A percentile compares a stretch with the other conserved stretches of the same genome.
Conservation (phyloP, 1,140 invertebrate genomes). For the Psilanteris sp. region DNA sequence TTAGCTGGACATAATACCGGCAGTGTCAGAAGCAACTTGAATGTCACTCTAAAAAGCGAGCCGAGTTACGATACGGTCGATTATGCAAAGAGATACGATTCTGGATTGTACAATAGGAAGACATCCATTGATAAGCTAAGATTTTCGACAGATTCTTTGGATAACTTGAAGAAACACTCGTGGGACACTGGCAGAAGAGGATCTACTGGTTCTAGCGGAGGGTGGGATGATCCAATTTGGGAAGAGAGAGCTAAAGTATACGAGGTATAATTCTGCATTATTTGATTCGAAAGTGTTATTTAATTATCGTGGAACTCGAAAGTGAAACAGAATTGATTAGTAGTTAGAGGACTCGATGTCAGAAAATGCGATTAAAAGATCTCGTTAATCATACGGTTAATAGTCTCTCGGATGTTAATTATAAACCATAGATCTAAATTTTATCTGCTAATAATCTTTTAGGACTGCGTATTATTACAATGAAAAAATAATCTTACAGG, state of each 20-base stretch:
- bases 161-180: constrained; percentile 83
- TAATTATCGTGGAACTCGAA: neutral
- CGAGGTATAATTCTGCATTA: constrained; percentile 59
- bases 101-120: constrained; percentile 70
- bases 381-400: too few relatives aligned
- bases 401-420: too few relatives aligned
- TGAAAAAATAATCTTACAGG: too few relatives aligned
- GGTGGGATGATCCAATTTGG: constrained; percentile 82
- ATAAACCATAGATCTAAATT: too few relatives aligned
- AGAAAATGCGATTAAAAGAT: too few relatives aligned
- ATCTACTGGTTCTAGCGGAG: constrained; percentile 81
- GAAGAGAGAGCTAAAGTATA: constrained; percentile 73
- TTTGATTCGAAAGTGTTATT: constrained; percentile 15
- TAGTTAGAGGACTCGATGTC: too few relatives aligned
- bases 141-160: constrained; percentile 86
- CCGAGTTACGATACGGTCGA: constrained; percentile 72
- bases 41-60: constrained; percentile 76
- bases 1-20: constrained; percentile 70
- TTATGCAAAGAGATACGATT: constrained; percentile 69
- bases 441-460: too few relatives aligned
- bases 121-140: constrained; percentile 81
- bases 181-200: constrained; percentile 84
- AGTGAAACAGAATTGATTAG: neutral
- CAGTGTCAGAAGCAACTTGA: constrained; percentile 71
- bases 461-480: too few relatives aligned